Conservation (phyloP, 2,888 invertebrate genomes). For the Gymnocheta viridis region DNA sequence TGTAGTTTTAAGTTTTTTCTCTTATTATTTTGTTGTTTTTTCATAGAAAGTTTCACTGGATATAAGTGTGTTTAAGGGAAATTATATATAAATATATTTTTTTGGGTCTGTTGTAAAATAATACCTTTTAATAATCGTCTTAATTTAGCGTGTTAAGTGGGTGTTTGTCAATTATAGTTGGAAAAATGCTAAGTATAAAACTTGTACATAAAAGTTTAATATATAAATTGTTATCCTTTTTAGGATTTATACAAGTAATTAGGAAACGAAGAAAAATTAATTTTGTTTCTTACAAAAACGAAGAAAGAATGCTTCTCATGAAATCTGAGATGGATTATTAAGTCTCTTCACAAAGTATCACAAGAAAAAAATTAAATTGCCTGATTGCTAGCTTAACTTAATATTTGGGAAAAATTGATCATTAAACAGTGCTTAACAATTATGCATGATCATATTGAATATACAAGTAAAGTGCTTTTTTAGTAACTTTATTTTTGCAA, state of each 20-base stretch:
- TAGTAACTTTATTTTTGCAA: no score
- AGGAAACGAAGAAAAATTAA: not conserved
- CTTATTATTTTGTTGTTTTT: not conserved
- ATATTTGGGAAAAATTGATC: no score
- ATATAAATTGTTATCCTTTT: not conserved
- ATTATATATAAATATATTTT: not conserved
- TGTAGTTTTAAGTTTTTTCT: conserved; percentile 15
- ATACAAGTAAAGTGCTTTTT: no score
- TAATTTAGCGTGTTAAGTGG: conserved; percentile 66
- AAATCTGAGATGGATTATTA: no score
- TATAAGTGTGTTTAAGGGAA: not conserved
- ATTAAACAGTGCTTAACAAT: no score
- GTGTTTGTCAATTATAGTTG: conserved; percentile 42
- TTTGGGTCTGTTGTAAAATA: conserved; percentile 49
- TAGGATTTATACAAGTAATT: not conserved
- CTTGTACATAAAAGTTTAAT: conserved; percentile 4
- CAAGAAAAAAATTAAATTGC: no score
- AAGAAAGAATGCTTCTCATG: no score
- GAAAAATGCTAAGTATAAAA: not conserved
- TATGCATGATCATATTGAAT: no score
- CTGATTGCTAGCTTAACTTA: no score
- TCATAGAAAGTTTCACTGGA: conserved; percentile 5
- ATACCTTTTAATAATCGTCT: conserved; percentile 63
- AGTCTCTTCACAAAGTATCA: no score
- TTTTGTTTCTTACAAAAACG: not conserved